Percentiles rank a stretch among this genome's conserved stretches.
Conservation (phyloP, 2,113 vertebrate species). For the Pelobates fuscus region DNA sequence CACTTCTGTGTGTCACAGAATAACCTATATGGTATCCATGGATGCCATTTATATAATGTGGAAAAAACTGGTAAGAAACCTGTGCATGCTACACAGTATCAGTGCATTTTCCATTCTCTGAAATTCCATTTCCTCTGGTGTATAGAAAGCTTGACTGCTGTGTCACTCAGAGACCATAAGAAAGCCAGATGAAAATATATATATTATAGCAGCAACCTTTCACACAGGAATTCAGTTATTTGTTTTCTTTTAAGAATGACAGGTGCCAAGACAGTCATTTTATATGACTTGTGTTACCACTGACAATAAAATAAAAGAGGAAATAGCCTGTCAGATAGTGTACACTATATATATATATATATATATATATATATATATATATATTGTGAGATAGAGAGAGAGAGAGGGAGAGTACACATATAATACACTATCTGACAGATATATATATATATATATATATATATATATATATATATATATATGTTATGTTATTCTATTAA, state of each 20-base stretch:
- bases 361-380: not conserved
- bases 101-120: conserved; percentile 18
- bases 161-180: conserved; percentile 33
- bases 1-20: too few relatives aligned
- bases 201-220: conserved; percentile 26
- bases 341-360: not conserved
- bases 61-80: too few relatives aligned
- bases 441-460: too few relatives aligned
- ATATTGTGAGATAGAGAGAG: not conserved
- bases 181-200: conserved; percentile 6
- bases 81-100: not conserved
- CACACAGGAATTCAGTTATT: conserved; percentile 35
- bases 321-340: conserved; percentile 2
- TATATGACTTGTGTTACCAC: conserved; percentile 3
- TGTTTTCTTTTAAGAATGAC: conserved; percentile 29
- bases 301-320: not conserved
- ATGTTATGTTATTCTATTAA: too few relatives aligned
- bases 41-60: too few relatives aligned
- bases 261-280: conserved; percentile 25
- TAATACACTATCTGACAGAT: too few relatives aligned
- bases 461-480: too few relatives aligned
- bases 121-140: conserved; percentile 6
- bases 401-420: too few relatives aligned
- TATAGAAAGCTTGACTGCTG: conserved; percentile 10
- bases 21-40: too few relatives aligned